phyloP scores from a whole-genome alignment of 2,888 invertebrate genomes.

The Urechis unicinctus region DNA sequence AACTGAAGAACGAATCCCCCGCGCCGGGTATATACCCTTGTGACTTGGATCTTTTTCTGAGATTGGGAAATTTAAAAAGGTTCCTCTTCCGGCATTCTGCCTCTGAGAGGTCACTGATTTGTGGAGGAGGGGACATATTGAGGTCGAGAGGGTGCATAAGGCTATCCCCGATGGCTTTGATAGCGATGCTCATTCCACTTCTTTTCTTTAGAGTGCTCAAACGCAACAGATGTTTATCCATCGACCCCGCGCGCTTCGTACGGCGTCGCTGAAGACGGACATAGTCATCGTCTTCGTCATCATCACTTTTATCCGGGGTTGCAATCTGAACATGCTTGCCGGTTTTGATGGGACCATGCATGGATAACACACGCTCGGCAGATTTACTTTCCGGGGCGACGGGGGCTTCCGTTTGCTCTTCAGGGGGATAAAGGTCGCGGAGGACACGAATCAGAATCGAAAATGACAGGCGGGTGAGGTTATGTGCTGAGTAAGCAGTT shows the following conservation, averaged over 20 bases:
- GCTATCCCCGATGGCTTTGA: conserved; percentile 43
- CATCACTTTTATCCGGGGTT: conserved; percentile 7
- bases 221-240: conserved; percentile 23
- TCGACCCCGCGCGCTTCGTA: conserved; percentile 21
- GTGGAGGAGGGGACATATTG: conserved; percentile 12
- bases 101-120: conserved; percentile 3
- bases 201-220: conserved; percentile 13
- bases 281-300: conserved; percentile 6
- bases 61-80: conserved; percentile 48
- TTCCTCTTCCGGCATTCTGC: conserved; percentile 10
- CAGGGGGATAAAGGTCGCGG: conserved; percentile 13
- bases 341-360: no score
- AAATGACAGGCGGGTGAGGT: conserved; percentile 39
- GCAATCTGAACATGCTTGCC: conserved; percentile 27
- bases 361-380: background rate
- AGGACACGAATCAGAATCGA: no score
- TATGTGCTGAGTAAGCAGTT: conserved; percentile 46
- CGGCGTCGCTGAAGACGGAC: conserved; percentile 4
- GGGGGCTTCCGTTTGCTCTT: background rate
- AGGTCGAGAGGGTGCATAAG: conserved; percentile 41
- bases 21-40: conserved; percentile 28
- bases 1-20: conserved; percentile 7
- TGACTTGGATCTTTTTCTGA: conserved; percentile 45
- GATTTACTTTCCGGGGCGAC: background rate
- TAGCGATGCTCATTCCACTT: conserved; percentile 32